phyloP scores from a whole-genome alignment of 2,888 invertebrate species.

The Drosophila merina region DNA sequence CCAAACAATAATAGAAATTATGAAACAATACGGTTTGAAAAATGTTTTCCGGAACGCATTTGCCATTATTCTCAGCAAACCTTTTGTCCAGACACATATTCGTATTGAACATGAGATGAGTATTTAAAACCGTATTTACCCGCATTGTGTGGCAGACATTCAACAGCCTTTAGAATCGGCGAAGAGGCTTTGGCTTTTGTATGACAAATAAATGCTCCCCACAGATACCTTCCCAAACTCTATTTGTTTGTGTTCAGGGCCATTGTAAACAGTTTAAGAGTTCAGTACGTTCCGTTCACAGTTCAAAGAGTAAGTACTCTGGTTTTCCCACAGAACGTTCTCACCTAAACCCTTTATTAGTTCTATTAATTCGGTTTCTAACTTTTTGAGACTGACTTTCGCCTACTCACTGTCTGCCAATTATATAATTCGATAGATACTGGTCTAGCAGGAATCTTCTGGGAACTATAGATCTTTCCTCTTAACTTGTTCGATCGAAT shows the following conservation, averaged over 20 bases:
- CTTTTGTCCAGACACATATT: slow-evolving; percentile 23
- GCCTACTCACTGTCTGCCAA: not conserved
- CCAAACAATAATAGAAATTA: slow-evolving; percentile 50
- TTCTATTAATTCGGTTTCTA: not conserved
- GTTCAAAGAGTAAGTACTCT: slow-evolving; percentile 42
- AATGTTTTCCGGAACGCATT: slow-evolving; percentile 36
- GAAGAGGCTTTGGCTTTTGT: slow-evolving; percentile 45
- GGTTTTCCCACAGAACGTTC: slow-evolving; percentile 2
- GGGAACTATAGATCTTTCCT: slow-evolving; percentile 5
- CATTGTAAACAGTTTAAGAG: slow-evolving; percentile 67
- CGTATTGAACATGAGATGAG: not conserved
- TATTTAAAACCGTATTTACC: slow-evolving; percentile 22
- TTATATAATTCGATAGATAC: slow-evolving; percentile 13
- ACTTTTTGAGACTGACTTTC: not conserved
- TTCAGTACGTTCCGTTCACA: slow-evolving; percentile 30
- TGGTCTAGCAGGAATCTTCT: slow-evolving; percentile 14
- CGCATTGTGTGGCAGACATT: slow-evolving; percentile 26
- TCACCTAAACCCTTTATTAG: not conserved
- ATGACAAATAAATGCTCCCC: slow-evolving; percentile 35
- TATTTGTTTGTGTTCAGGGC: slow-evolving; percentile 52
- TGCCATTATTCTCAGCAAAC: slow-evolving; percentile 52
- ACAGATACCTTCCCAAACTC: slow-evolving; percentile 46
- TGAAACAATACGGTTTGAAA: slow-evolving; percentile 52
- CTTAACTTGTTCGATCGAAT: slow-evolving; percentile 8
- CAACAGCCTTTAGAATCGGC: slow-evolving; percentile 54